Evolutionary conservation across 2,113 vertebrate species (phyloP).

Genomic region (Crocuta crocuta): DNA sequence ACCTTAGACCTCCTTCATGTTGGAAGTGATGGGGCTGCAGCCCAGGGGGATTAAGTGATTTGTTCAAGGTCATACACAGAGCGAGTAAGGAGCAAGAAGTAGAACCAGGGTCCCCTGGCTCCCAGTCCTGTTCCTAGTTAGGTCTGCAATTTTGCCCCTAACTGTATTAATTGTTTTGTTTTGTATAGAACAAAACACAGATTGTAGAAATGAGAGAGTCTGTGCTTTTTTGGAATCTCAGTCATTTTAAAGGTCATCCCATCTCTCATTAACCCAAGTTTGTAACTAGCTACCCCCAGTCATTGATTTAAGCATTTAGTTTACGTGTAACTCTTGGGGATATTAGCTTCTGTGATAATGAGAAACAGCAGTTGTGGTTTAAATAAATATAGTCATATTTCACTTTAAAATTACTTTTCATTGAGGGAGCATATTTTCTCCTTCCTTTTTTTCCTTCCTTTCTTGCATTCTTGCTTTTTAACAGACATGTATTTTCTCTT

Average conservation of each 20-base stretch:
- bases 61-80: conserved; percentile 71
- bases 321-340: neutral
- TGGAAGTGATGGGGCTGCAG: conserved; percentile 61
- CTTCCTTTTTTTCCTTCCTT: neutral
- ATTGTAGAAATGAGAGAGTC: neutral
- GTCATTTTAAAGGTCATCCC: conserved; percentile 55
- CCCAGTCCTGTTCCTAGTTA: neutral
- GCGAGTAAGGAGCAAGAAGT: neutral
- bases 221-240: conserved; percentile 29
- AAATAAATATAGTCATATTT: conserved; percentile 23
- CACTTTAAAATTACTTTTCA: conserved; percentile 9
- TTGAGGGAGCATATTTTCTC: neutral
- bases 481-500: neutral
- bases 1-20: conserved; percentile 66
- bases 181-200: conserved; percentile 28
- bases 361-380: conserved; percentile 21
- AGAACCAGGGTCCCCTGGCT: conserved; percentile 4
- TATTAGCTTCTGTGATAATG: neutral
- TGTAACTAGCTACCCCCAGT: neutral
- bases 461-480: neutral
- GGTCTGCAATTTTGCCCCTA: conserved; percentile 31
- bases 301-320: conserved; percentile 60
- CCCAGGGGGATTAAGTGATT: conserved; percentile 60
- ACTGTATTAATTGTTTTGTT: conserved; percentile 59
- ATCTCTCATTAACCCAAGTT: conserved; percentile 23